phyloP scores from a whole-genome alignment of 1,140 invertebrate genomes.

The Bombus confusus region DNA sequence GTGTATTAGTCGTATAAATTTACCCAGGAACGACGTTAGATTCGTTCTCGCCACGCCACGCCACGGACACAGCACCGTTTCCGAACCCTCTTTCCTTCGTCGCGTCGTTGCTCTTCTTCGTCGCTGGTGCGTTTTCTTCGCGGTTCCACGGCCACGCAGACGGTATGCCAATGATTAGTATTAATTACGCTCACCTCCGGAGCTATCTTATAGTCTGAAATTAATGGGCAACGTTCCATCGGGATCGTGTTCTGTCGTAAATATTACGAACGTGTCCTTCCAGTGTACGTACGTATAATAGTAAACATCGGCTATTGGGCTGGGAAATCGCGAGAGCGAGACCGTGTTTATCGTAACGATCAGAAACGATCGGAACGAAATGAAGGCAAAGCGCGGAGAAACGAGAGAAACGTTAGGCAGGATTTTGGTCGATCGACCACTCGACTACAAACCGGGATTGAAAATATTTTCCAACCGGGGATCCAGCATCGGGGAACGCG shows the following conservation, averaged over 20 bases:
- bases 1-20: conserved; percentile 79
- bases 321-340: not conserved
- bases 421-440: not conserved
- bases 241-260: not conserved
- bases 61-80: conserved; percentile 40
- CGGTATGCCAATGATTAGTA: conserved; percentile 57
- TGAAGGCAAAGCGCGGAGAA: not conserved
- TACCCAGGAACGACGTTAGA: conserved; percentile 67
- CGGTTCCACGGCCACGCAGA: not conserved
- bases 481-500: not conserved
- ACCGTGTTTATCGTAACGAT: not conserved
- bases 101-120: not conserved
- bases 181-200: conserved; percentile 58
- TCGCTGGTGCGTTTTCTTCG: conserved; percentile 44
- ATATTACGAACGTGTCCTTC: conserved; percentile 30
- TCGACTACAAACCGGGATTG: not conserved
- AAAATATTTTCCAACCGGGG: not conserved
- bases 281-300: conserved; percentile 13
- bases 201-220: conserved; percentile 32
- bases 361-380: not conserved
- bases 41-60: conserved; percentile 55
- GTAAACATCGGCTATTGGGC: conserved; percentile 16
- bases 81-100: conserved; percentile 2
- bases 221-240: conserved; percentile 48
- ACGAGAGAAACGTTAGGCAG: not conserved